Evolutionary conservation across 1,140 invertebrate genomes (phyloP).

Genomic region (Lepidostoma basale): DNA sequence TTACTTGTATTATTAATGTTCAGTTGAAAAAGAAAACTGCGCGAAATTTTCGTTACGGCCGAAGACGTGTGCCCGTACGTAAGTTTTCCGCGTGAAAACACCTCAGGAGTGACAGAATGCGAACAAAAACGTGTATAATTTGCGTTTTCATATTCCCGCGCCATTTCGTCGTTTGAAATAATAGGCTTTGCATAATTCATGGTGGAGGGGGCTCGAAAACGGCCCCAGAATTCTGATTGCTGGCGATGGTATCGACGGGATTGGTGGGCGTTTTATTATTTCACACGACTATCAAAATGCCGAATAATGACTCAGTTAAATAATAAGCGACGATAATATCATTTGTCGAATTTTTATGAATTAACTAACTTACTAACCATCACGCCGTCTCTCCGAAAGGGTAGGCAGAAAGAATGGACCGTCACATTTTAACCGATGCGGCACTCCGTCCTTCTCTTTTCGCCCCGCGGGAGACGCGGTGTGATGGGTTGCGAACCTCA

Average conservation of each 20-base stretch:
- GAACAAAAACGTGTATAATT: slow-evolving; percentile 25
- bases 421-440: too few species aligned
- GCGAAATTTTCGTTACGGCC: background rate
- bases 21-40: background rate
- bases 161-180: slow-evolving; percentile 12
- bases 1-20: too few species aligned
- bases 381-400: too few species aligned
- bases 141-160: slow-evolving; percentile 12
- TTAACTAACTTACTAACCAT: too few species aligned
- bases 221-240: slow-evolving; percentile 1
- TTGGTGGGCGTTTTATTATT: slow-evolving; percentile 8
- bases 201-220: background rate
- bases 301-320: too few species aligned
- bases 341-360: too few species aligned
- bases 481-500: too few species aligned
- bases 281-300: background rate
- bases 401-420: too few species aligned
- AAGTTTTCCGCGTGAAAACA: background rate
- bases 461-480: too few species aligned
- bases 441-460: too few species aligned
- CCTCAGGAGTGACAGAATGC: slow-evolving; percentile 2
- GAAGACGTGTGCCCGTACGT: background rate
- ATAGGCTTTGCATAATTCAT: slow-evolving; percentile 22
- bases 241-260: background rate
- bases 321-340: too few species aligned